Conservation (phyloP, 1,140 invertebrate genomes). For the Papilio xuthus region DNA sequence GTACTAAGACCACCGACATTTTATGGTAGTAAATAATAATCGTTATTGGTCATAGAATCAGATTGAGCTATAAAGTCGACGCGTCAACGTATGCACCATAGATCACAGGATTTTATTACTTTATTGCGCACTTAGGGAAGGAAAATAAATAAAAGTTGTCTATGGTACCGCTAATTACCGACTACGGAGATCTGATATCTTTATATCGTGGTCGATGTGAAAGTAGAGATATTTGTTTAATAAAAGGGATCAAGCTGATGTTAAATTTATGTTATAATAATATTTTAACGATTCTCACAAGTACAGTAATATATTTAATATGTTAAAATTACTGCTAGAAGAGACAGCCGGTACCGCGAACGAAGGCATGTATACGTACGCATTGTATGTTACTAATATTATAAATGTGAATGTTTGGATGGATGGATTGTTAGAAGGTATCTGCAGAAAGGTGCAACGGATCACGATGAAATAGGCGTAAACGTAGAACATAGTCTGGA, state of each 20-base stretch:
- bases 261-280: slow-evolving; percentile 17
- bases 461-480: no score
- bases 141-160: slow-evolving; percentile 34
- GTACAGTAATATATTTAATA: not conserved
- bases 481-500: no score
- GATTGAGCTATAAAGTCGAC: slow-evolving; percentile 45
- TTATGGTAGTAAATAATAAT: slow-evolving; percentile 19
- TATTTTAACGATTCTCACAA: slow-evolving; percentile 21
- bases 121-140: slow-evolving; percentile 43
- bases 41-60: slow-evolving; percentile 49
- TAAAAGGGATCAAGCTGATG: not conserved
- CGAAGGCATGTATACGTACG: no score
- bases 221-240: slow-evolving; percentile 8
- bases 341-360: no score
- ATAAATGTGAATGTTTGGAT: no score
- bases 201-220: slow-evolving; percentile 11
- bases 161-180: slow-evolving; percentile 12
- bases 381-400: no score
- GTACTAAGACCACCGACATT: slow-evolving; percentile 44
- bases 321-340: no score
- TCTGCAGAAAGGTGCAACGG: no score
- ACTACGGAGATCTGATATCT: slow-evolving; percentile 5
- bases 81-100: slow-evolving; percentile 45
- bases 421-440: no score
- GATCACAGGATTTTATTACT: slow-evolving; percentile 51